Evolutionary conservation across 2,113 vertebrate genomes (phyloP).

Genomic region (Mystacornis crossleyi): DNA sequence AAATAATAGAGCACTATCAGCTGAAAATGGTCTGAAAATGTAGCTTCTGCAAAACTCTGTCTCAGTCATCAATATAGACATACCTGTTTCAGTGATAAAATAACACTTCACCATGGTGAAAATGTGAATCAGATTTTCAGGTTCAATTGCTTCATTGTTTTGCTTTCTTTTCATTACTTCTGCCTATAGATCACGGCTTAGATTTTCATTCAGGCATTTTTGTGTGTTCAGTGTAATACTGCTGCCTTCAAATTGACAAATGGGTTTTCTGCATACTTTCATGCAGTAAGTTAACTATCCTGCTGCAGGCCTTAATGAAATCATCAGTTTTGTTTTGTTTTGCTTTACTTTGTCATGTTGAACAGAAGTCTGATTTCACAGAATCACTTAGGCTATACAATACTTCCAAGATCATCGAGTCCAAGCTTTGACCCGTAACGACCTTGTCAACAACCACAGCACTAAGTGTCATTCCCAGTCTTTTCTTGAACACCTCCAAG

Average conservation of each 20-base stretch:
- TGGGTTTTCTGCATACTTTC: not conserved
- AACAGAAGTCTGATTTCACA: not conserved
- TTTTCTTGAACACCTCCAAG: not conserved
- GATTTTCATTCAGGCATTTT: not conserved
- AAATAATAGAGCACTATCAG: not conserved
- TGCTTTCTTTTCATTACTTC: not conserved
- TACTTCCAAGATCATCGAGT: rapidly evolving
- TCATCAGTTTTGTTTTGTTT: not conserved
- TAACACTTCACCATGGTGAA: not conserved
- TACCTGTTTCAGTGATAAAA: not conserved
- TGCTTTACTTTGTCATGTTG: not conserved
- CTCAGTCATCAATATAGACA: not conserved
- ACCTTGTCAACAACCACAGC: not conserved
- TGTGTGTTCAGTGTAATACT: not conserved
- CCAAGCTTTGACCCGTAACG: not conserved
- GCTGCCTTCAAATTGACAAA: constrained; percentile 12
- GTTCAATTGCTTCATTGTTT: not conserved
- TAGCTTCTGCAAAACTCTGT: not conserved
- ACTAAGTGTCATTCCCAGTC: no score
- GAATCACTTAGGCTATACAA: not conserved
- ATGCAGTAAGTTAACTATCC: not conserved
- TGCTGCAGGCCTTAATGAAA: not conserved
- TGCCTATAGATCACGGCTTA: not conserved
- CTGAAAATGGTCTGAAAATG: not conserved
- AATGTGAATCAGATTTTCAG: not conserved